phyloP scores from a whole-genome alignment of 2,113 vertebrate species.

The Periophthalmodon schlosseri region DNA sequence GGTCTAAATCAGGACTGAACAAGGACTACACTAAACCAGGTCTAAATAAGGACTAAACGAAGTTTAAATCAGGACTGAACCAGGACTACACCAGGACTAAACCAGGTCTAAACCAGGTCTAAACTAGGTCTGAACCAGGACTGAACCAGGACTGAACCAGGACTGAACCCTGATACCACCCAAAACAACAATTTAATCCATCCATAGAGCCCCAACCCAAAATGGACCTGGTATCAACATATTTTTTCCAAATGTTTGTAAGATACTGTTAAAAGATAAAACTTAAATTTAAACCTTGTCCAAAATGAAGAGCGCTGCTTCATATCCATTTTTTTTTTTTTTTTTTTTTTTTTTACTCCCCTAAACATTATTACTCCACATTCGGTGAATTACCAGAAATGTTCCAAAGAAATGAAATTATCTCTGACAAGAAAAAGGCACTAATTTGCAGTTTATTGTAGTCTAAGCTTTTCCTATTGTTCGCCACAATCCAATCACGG shows the following conservation, averaged over 20 bases:
- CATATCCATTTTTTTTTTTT: background rate
- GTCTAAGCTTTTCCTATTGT: slow-evolving; percentile 56
- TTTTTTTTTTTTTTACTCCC: background rate
- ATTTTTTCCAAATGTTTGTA: background rate
- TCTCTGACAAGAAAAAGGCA: slow-evolving; percentile 18
- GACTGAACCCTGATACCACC: no score
- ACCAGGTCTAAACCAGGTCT: no score
- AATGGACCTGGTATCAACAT: no score
- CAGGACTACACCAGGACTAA: no score
- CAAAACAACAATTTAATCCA: no score
- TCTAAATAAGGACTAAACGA: no score
- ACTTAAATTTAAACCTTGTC: background rate
- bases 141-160: no score
- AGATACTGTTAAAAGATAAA: background rate
- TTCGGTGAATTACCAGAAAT: background rate
- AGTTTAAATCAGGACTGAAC: no score
- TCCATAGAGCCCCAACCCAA: no score
- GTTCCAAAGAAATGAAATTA: slow-evolving; percentile 4
- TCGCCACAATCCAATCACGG: slow-evolving; percentile 44
- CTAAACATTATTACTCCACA: background rate
- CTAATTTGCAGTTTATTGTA: slow-evolving; percentile 51
- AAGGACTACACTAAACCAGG: no score
- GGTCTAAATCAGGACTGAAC: no score
- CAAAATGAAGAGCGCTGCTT: background rate
- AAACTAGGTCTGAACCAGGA: no score